These are phyloP conservation scores for Eupeodes corollae DNA, from an alignment of 1,140 invertebrate genomes.

Conservation along the genomic window DNA sequence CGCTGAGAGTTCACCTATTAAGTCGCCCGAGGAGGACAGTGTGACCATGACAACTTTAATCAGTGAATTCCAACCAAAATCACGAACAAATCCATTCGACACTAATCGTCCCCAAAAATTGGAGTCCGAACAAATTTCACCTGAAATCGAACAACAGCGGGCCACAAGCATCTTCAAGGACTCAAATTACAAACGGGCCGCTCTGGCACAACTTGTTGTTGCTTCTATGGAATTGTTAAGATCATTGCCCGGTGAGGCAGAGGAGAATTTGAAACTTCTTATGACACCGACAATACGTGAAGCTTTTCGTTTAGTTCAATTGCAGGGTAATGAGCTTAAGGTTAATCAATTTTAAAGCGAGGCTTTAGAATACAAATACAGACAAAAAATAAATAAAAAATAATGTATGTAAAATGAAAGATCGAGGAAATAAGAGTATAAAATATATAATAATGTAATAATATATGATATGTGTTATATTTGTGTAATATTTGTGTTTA, in stretches of 20 bases:
- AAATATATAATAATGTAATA: no score
- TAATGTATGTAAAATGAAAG: no score
- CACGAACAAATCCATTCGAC: conserved; percentile 43
- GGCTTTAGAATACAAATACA: no score
- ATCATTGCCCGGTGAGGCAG: conserved; percentile 29
- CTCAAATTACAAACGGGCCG: conserved; percentile 32
- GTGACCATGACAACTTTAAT: conserved; percentile 39
- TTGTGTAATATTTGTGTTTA: no score
- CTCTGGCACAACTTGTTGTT: conserved; percentile 31
- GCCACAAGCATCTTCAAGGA: conserved; percentile 67
- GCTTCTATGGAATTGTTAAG: conserved; percentile 34
- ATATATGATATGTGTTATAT: no score
- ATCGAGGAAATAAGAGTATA: no score
- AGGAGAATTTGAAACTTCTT: conserved; percentile 30
- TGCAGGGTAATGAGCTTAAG: conserved; percentile 36
- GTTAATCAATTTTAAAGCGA: conserved; percentile 37
- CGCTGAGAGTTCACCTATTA: conserved; percentile 23
- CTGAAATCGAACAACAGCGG: conserved; percentile 64
- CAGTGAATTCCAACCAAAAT: conserved; percentile 40
- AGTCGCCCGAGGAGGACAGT: conserved; percentile 32
- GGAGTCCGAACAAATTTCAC: conserved; percentile 48
- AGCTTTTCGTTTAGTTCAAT: conserved; percentile 34
- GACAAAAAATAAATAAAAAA: no score
- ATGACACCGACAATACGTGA: conserved; percentile 36
- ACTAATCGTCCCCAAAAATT: conserved; percentile 40